Conservation (phyloP, 2,113 vertebrate species). For the Brachirus orientalis region DNA sequence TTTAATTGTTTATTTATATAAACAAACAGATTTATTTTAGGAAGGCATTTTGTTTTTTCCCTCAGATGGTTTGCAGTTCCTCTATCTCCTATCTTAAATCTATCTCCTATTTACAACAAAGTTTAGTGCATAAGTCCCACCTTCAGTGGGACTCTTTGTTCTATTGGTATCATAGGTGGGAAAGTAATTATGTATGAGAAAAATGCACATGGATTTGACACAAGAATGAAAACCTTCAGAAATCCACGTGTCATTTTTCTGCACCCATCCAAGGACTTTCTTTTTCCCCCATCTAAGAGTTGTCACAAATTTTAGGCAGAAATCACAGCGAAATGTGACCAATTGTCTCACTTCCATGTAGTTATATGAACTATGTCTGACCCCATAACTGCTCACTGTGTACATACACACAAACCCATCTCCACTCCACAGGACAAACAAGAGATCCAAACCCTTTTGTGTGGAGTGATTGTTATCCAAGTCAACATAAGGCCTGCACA, state of each 20-base stretch:
- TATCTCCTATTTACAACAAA: slow-evolving; percentile 87
- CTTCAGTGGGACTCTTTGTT: too few species aligned
- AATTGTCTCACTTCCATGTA: slow-evolving; percentile 58
- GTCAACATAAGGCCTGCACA: slow-evolving; percentile 18
- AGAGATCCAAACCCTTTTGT: slow-evolving; percentile 55
- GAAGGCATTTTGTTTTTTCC: slow-evolving; percentile 65
- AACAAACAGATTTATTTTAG: slow-evolving; percentile 64
- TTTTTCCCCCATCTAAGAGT: too few species aligned
- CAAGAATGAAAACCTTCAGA: neutral
- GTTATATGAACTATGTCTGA: slow-evolving; percentile 51
- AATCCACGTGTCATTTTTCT: neutral
- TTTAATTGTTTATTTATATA: slow-evolving; percentile 65
- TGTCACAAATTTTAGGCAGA: slow-evolving; percentile 5
- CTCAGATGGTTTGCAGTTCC: slow-evolving; percentile 58
- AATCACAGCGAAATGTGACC: slow-evolving; percentile 41
- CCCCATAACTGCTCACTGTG: slow-evolving; percentile 54
- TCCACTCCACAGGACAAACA: slow-evolving; percentile 59
- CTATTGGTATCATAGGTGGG: too few species aligned
- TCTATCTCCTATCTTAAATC: too few species aligned
- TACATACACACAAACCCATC: slow-evolving; percentile 62
- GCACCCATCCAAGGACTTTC: neutral
- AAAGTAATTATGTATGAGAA: neutral
- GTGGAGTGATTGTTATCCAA: slow-evolving; percentile 36
- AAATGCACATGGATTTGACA: slow-evolving; percentile 17
- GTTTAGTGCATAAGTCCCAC: slow-evolving; percentile 85